phyloP scores from a whole-genome alignment of 2,888 invertebrate species.

The Trissoscelio sp. region DNA sequence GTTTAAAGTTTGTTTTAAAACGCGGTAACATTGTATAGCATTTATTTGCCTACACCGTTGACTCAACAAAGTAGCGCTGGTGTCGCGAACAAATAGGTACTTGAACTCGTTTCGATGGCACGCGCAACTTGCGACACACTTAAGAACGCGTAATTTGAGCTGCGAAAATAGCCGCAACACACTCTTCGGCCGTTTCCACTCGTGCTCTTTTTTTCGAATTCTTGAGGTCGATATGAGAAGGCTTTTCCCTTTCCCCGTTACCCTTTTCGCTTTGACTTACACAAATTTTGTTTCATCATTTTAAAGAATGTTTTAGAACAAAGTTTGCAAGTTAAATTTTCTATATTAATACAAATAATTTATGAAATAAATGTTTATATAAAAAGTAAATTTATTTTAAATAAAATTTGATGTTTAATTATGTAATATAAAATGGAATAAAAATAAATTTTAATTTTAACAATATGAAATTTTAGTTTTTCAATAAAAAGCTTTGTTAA shows the following conservation, averaged over 20 bases:
- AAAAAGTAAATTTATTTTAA: too few species aligned
- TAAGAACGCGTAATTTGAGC: constrained; percentile 64
- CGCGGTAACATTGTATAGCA: constrained; percentile 33
- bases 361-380: too few species aligned
- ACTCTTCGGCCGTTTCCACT: constrained; percentile 54
- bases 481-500: too few species aligned
- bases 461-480: too few species aligned
- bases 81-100: constrained; percentile 62
- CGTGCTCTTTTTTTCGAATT: constrained; percentile 45
- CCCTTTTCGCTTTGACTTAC: constrained; percentile 1
- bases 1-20: constrained; percentile 18
- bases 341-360: too few species aligned
- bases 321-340: too few species aligned
- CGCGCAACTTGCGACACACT: constrained; percentile 69
- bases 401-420: too few species aligned
- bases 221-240: constrained; percentile 36
- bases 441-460: too few species aligned
- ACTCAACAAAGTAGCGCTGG: constrained; percentile 52
- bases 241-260: background rate
- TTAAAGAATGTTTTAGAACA: too few species aligned
- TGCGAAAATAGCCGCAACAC: constrained; percentile 59
- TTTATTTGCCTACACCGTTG: constrained; percentile 41
- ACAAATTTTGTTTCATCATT: background rate
- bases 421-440: too few species aligned
- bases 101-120: constrained; percentile 67